Conservation (phyloP, 2,113 vertebrate genomes). For the Zootoca vivipara region DNA sequence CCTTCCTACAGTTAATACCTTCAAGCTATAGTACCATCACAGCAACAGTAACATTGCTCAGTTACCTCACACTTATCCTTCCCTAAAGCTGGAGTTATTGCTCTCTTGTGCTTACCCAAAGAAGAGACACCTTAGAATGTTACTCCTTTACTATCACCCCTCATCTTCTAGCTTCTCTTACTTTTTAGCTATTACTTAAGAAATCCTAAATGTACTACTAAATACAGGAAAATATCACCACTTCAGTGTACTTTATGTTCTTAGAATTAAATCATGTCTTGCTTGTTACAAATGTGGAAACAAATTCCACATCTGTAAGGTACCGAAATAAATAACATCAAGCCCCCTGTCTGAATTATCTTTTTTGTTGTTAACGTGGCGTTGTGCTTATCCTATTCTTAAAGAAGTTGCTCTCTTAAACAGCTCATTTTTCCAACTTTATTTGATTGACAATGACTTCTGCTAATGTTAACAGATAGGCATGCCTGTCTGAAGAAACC, state of each 20-base stretch:
- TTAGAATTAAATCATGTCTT: slow-evolving; percentile 47
- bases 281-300: slow-evolving; percentile 52
- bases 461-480: slow-evolving; percentile 55
- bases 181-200: slow-evolving; percentile 17
- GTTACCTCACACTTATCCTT: slow-evolving; percentile 51
- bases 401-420: slow-evolving; percentile 79
- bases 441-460: slow-evolving; percentile 71
- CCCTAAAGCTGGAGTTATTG: slow-evolving; percentile 38
- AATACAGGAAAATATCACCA: slow-evolving; percentile 11
- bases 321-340: slow-evolving; percentile 33
- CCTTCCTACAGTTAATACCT: background rate
- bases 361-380: slow-evolving; percentile 63
- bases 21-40: background rate
- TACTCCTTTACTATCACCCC: slow-evolving; percentile 45
- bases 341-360: slow-evolving; percentile 45
- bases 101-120: slow-evolving; percentile 54
- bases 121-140: slow-evolving; percentile 42
- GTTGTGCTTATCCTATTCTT: slow-evolving; percentile 65
- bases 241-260: slow-evolving; percentile 39
- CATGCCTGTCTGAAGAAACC: slow-evolving; percentile 59
- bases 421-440: slow-evolving; percentile 73
- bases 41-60: background rate
- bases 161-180: slow-evolving; percentile 46
- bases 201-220: slow-evolving; percentile 43
- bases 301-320: slow-evolving; percentile 65